Conservation (phyloP, 1,140 invertebrate genomes). For the Bathynomus jamesi region DNA sequence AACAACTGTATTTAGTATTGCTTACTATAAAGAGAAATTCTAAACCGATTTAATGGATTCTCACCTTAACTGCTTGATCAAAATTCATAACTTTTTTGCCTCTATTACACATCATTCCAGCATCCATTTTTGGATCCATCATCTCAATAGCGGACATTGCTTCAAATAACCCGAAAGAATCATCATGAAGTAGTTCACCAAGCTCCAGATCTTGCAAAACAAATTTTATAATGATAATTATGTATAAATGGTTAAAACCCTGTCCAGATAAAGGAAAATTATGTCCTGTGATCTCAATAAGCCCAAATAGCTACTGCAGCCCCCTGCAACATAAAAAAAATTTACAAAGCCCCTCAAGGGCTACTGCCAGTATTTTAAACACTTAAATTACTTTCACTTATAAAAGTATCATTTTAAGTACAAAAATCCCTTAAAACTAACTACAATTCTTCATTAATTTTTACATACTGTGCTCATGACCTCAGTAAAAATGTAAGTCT, state of each 20-base stretch:
- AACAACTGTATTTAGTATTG: too few species aligned
- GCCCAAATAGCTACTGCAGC: constrained; percentile 33
- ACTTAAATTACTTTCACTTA: neutral
- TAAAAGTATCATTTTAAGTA: too few species aligned
- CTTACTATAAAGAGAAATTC: too few species aligned
- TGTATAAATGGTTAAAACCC: neutral
- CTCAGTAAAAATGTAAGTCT: too few species aligned
- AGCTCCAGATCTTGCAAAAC: constrained; percentile 61
- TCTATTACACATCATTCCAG: constrained; percentile 91
- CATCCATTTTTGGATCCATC: constrained; percentile 99
- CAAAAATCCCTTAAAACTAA: too few species aligned
- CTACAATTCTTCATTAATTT: too few species aligned
- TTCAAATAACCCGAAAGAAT: constrained; percentile 89
- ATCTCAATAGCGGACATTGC: constrained; percentile 99
- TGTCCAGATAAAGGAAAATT: neutral
- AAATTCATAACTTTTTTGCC: constrained; percentile 72
- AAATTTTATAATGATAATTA: constrained; percentile 9
- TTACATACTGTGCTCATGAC: too few species aligned
- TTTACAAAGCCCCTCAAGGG: constrained; percentile 5
- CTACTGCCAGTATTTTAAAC: neutral
- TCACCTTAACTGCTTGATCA: constrained; percentile 70
- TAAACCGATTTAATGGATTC: too few species aligned
- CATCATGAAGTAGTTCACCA: constrained; percentile 82
- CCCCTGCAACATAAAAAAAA: constrained; percentile 14
- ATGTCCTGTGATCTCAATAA: neutral